Conservation (phyloP, 2,888 invertebrate genomes). For the Palloptera scutellata region DNA sequence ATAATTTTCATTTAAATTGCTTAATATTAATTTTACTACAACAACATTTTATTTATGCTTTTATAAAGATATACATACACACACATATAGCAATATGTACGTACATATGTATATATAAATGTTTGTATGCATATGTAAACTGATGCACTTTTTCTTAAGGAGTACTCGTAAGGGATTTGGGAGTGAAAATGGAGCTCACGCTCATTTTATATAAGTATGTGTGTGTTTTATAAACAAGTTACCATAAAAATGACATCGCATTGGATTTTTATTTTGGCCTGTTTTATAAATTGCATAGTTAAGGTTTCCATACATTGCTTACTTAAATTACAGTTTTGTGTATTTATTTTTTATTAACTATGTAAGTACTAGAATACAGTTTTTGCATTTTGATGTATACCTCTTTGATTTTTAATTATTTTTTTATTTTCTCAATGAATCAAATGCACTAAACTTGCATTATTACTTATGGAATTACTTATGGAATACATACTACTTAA, state of each 20-base stretch:
- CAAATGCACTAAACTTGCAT: too few relatives aligned
- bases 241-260: slow-evolving; percentile 14
- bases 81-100: neutral
- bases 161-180: neutral
- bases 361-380: too few relatives aligned
- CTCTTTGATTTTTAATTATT: too few relatives aligned
- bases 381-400: too few relatives aligned
- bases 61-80: neutral
- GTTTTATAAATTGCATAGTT: too few relatives aligned
- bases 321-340: too few relatives aligned
- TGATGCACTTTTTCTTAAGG: neutral
- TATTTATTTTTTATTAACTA: too few relatives aligned
- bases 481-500: too few relatives aligned
- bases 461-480: too few relatives aligned
- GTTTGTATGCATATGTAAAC: neutral
- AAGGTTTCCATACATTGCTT: too few relatives aligned
- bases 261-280: slow-evolving; percentile 7
- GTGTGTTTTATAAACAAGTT: slow-evolving; percentile 1
- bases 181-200: neutral
- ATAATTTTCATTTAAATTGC: slow-evolving; percentile 23
- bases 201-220: neutral
- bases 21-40: slow-evolving; percentile 24
- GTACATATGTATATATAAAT: slow-evolving; percentile 13
- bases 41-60: slow-evolving; percentile 13
- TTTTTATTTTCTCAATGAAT: too few relatives aligned